Percentiles rank a stretch among this genome's conserved stretches.
These are phyloP conservation scores for Protodeltote pygarga DNA, from an alignment of 2,888 invertebrate species.

Conservation along the genomic window DNA sequence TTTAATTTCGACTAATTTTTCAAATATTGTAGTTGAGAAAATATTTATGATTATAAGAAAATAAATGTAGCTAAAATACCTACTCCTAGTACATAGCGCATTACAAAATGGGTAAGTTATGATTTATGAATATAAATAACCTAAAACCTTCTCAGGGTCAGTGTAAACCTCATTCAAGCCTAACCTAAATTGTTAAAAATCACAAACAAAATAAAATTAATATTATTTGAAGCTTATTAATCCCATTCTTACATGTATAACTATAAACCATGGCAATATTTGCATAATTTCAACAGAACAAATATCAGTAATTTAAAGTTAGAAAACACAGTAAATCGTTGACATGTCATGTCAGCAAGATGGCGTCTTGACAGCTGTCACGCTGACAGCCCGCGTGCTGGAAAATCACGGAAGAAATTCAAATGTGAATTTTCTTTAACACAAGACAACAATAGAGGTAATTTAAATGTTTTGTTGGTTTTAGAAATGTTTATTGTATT, in stretches of 20 bases:
- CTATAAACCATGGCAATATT: slow-evolving; percentile 8
- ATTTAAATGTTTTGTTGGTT: slow-evolving; percentile 15
- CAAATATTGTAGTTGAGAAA: too few species aligned
- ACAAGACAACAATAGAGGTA: slow-evolving; percentile 22
- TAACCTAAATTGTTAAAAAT: too few species aligned
- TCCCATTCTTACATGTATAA: background rate
- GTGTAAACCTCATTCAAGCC: too few species aligned
- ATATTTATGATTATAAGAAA: too few species aligned
- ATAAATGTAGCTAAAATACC: too few species aligned
- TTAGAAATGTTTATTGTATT: slow-evolving; percentile 1
- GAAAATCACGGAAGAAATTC: slow-evolving; percentile 31
- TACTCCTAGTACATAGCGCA: too few species aligned
- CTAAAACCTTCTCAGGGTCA: too few species aligned
- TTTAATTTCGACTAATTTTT: too few species aligned
- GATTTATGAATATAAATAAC: too few species aligned
- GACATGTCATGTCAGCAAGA: slow-evolving; percentile 46
- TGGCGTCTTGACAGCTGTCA: slow-evolving; percentile 65
- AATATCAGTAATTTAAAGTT: slow-evolving; percentile 34
- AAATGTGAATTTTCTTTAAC: slow-evolving; percentile 23
- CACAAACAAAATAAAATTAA: background rate
- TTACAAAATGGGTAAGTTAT: too few species aligned
- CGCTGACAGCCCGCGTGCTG: slow-evolving; percentile 40
- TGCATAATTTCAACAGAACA: slow-evolving; percentile 23
- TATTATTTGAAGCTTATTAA: background rate
- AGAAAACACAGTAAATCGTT: slow-evolving; percentile 47